Evolutionary conservation across 2,888 invertebrate species (phyloP).

Genomic region (Pachycephus smyrnensis): DNA sequence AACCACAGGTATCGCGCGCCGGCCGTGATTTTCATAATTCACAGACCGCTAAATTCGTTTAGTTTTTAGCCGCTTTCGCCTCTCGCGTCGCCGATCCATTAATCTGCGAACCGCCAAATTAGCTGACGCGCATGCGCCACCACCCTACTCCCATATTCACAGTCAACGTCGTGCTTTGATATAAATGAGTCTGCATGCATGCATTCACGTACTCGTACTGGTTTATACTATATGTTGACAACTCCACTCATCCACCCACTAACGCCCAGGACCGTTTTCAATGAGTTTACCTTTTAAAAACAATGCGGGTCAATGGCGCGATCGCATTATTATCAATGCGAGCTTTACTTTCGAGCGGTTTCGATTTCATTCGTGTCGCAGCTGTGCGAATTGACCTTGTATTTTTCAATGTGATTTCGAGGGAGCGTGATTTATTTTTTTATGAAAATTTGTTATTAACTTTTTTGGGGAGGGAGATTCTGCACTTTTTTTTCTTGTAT

Average conservation of each 20-base stretch:
- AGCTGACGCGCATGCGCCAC: background rate
- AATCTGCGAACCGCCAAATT: background rate
- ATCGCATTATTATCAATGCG: constrained; percentile 43
- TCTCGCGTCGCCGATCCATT: constrained; percentile 4
- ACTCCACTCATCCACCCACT: background rate
- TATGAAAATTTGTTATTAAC: background rate
- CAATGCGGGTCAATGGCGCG: constrained; percentile 52
- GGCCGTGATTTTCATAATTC: constrained; percentile 64
- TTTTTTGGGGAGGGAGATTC: background rate
- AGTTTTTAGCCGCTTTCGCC: constrained; percentile 42
- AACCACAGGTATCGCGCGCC: constrained; percentile 31
- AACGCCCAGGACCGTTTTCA: constrained; percentile 42
- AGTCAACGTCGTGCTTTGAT: background rate
- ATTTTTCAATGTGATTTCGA: background rate
- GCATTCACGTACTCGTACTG: background rate
- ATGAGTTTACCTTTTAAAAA: constrained; percentile 54
- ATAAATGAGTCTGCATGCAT: background rate
- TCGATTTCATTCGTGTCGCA: constrained; percentile 1
- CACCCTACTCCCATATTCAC: constrained; percentile 1
- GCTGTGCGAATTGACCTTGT: background rate
- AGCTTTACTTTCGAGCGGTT: constrained; percentile 10
- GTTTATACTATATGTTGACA: background rate
- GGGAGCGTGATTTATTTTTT: background rate
- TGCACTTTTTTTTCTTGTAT: background rate
- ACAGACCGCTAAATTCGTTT: constrained; percentile 61